A percentile compares a stretch with the other conserved stretches of the same genome.
phyloP scores from a whole-genome alignment of 1,140 invertebrate genomes.

The Drosophila sp. region DNA sequence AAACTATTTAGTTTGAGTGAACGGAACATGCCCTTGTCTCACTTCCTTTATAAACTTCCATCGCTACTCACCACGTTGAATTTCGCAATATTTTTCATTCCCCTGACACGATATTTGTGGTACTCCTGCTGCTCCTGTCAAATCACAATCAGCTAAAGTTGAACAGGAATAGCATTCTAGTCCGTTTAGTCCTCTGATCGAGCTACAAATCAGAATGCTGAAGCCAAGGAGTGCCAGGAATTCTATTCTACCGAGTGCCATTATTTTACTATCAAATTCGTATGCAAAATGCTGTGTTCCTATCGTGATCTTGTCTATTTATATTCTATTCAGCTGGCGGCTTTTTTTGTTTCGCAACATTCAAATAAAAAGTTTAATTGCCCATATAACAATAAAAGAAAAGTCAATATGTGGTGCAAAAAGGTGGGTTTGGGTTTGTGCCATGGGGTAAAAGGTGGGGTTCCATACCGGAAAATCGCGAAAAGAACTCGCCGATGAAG shows the following conservation, averaged over 20 bases:
- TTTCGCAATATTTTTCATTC: no score
- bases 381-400: conserved; percentile 3
- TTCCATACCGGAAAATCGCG: no score
- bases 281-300: not conserved
- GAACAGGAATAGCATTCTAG: not conserved
- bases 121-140: not conserved
- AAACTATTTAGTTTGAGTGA: not conserved
- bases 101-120: not conserved
- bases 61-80: not conserved
- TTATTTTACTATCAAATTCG: not conserved
- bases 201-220: not conserved
- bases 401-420: not conserved
- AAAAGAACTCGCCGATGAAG: no score
- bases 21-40: not conserved
- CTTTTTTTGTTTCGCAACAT: not conserved
- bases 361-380: not conserved
- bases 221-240: not conserved
- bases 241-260: not conserved
- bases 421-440: not conserved
- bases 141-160: not conserved
- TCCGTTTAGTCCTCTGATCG: not conserved
- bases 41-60: not conserved
- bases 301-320: not conserved
- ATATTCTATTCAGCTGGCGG: not conserved
- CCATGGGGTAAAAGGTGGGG: not conserved